Base-by-base conservation (phyloP, 1,140 invertebrate species). In the Ceratitis capitata region DNA sequence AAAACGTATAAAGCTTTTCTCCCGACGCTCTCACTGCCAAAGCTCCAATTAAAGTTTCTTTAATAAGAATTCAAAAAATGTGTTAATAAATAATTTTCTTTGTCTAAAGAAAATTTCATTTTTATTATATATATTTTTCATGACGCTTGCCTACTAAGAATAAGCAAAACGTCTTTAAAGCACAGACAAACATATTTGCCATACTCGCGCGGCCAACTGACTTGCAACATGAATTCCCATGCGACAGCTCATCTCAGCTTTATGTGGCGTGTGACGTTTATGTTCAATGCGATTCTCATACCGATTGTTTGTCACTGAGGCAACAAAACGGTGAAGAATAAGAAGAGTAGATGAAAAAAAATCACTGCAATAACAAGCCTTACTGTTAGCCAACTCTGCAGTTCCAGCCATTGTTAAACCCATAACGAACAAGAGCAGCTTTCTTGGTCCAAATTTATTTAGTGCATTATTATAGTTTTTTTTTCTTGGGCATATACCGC, bases 171-270 rank as follows among this genome's bases (percentile, higher is more conserved):
- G 10, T 78, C 45, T 26, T 45, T 23, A 45, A 45, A 47, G 16
- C 69, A 47, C 42, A 78, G 42, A 23, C 39, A 23, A n/a, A 10
- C 69, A 19, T 35, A 78, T 45, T 45, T 78, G 42, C 35, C 35
- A 78, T 45, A 23, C 16, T 78, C 26, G 39, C 69, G 45, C 23
- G 69, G n/a, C n/a, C n/a, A n/a, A n/a, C n/a, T 47, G 69, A 19
- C 42, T 23, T 45, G 39, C 39, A 78, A 78, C 42, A 47, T 78
- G 42, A 78, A 78, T 26, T 78, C 69, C 69, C 69, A 4, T 78
- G 69, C 23, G 69, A 78, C 69, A 78, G 35, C 69, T 78, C 69
- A 78, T 78, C 69, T n/a, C n/a, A n/a, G n/a, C n/a, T n/a, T n/a
- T 45, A 78, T 78, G 69, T 26, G 69, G 32, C 69, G 42, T 23